Percentiles rank a stretch among this genome's conserved stretches.
phyloP scores from a whole-genome alignment of 2,888 invertebrate genomes.

The Stenichneumon culpator region DNA sequence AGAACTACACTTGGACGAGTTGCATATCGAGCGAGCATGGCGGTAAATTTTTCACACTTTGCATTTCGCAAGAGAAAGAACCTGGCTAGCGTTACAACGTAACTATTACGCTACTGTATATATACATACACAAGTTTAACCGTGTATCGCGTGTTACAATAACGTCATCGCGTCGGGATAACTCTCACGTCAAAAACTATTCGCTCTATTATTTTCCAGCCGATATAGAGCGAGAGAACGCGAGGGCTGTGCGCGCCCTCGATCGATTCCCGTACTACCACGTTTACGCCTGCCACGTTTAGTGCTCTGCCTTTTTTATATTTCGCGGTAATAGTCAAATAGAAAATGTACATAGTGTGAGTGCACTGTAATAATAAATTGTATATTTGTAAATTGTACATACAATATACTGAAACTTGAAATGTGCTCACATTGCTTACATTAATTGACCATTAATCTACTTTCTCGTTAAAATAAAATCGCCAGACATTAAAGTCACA shows the following conservation, averaged over 20 bases:
- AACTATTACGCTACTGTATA: slow-evolving; percentile 21
- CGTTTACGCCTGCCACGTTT: no score
- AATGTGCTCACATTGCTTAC: no score
- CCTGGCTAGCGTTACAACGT: slow-evolving; percentile 18
- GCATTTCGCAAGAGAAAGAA: slow-evolving; percentile 7
- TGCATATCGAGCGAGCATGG: slow-evolving; percentile 12
- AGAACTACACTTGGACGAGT: slow-evolving; percentile 13
- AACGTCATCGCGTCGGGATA: slow-evolving; percentile 22
- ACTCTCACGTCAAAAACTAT: slow-evolving; percentile 19
- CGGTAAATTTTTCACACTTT: slow-evolving; percentile 36
- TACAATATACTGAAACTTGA: no score
- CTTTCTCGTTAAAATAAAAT: no score
- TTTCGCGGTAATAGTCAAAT: no score
- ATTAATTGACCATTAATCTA: no score
- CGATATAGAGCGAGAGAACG: not conserved
- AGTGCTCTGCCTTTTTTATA: no score
- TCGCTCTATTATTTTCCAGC: not conserved
- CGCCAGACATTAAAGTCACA: no score
- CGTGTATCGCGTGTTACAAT: not conserved
- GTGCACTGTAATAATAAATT: no score
- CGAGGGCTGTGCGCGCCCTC: not conserved
- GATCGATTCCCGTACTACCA: not conserved
- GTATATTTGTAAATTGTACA: no score
- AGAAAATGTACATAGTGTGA: no score
- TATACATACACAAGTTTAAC: not conserved